These are phyloP conservation scores for Ennomos erosarius DNA, from an alignment of 2,888 invertebrate species.

Conservation along the genomic window DNA sequence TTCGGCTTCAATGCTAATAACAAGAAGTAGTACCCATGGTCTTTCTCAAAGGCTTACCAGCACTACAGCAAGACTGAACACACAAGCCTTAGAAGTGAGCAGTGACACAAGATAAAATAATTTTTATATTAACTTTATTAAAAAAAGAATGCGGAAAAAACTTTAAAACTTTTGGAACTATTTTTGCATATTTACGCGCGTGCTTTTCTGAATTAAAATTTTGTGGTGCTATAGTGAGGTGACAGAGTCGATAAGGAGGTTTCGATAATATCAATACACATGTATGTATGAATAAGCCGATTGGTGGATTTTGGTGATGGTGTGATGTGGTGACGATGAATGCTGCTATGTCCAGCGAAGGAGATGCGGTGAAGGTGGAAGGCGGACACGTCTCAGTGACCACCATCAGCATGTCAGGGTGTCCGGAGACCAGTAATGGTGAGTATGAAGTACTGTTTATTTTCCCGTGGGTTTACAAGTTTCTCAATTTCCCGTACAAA, in stretches of 20 bases:
- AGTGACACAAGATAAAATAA: slow-evolving; percentile 70
- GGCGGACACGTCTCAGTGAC: slow-evolving; percentile 90
- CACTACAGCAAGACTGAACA: slow-evolving; percentile 65
- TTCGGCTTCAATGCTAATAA: slow-evolving; percentile 30
- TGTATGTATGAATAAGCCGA: slow-evolving; percentile 16
- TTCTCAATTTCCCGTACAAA: too few species aligned
- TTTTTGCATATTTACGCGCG: slow-evolving; percentile 49
- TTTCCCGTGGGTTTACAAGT: too few species aligned
- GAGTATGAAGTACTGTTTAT: slow-evolving; percentile 32
- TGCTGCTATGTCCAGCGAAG: slow-evolving; percentile 73
- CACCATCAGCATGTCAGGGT: slow-evolving; percentile 89
- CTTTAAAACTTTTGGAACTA: slow-evolving; percentile 60
- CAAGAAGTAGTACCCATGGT: slow-evolving; percentile 17
- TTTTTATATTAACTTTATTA: slow-evolving; percentile 38
- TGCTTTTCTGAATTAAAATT: slow-evolving; percentile 46
- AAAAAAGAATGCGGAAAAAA: slow-evolving; percentile 58
- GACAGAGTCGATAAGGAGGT: slow-evolving; percentile 53
- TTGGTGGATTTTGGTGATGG: slow-evolving; percentile 36
- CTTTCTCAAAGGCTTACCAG: slow-evolving; percentile 28
- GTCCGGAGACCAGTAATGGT: slow-evolving; percentile 85
- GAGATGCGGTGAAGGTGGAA: slow-evolving; percentile 79
- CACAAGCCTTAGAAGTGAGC: slow-evolving; percentile 71
- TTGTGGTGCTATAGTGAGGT: slow-evolving; percentile 73
- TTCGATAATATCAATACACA: slow-evolving; percentile 51
- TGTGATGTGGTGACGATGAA: slow-evolving; percentile 57